Base-by-base conservation (phyloP, 2,888 invertebrate species). In the Enchytraeus crypticus region DNA sequence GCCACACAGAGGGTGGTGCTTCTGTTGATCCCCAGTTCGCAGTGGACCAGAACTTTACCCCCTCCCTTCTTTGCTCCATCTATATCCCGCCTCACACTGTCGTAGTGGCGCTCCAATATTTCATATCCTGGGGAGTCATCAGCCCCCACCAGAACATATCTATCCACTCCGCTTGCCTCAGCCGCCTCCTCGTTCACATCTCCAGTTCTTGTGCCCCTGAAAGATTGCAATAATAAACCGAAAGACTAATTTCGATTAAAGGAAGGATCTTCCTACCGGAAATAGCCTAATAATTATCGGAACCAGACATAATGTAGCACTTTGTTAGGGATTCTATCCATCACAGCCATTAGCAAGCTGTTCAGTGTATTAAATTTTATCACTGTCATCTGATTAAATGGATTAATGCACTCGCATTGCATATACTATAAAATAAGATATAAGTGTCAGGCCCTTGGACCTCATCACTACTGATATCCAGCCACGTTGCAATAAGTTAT, bases 1-100 rank as follows among this genome's bases (percentile, higher is more conserved):
- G 68, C 68, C 5, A 64, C 46, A 45, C 68, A 66, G 14, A 68
- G 59, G 23, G 68, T 63, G n/a, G 60, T 64, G 46, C 68, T 68
- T 2, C 68, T 53, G 60, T 68, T 68, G 30, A 68, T 57, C 0
- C 68, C 66, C 45, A 68, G 53, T 34, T 66, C 65, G 56, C 68
- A 68, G 51, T 68, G 68, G 11, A 68, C 65, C 38, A 68, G 47
- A 27, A 53, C 65, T 43, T 60, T 47, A 2, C 66, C 68, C 3
- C 66, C 65, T 2, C 45, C 23, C 2, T 55, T 32, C 51, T 27
- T 57, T 2, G 64, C 67, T n/a, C 51, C 38, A 53, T 68, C 61
- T 3, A 68, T 66, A 46, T 66, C 66, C 5, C n/a, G 23, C 61
- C 55, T 57, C 8, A 63, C 62, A 18, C 49, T 30, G 26, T 46